phyloP scores from a whole-genome alignment of 2,113 vertebrate species.

The Eolophus roseicapilla region DNA sequence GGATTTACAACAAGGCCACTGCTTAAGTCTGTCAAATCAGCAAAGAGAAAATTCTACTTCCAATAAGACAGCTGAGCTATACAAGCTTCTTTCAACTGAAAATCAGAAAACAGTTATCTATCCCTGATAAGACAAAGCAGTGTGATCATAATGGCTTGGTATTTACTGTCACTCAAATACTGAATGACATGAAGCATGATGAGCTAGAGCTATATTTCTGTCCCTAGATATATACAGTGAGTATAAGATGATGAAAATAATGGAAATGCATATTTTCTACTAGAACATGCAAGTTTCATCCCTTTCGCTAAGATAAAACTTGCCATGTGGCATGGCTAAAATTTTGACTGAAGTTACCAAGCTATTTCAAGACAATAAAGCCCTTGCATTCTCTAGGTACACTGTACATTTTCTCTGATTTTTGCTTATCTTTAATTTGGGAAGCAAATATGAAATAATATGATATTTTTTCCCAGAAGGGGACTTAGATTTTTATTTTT shows the following conservation, averaged over 20 bases:
- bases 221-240: not conserved
- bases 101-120: not conserved
- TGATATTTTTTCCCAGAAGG: not conserved
- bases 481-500: not conserved
- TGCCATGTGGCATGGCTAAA: not conserved
- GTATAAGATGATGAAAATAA: slow-evolving; percentile 1
- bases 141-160: not conserved
- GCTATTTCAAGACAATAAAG: not conserved
- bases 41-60: not conserved
- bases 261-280: slow-evolving; percentile 13
- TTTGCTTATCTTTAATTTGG: not conserved
- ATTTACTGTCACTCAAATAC: not conserved
- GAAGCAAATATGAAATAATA: not conserved
- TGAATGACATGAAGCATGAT: not conserved
- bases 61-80: not conserved
- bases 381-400: not conserved
- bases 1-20: not conserved
- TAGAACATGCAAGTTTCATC: not conserved
- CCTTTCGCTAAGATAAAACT: not conserved
- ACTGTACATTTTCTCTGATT: not conserved
- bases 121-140: not conserved
- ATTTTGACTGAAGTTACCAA: not conserved
- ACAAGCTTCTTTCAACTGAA: not conserved
- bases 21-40: not conserved
- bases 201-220: not conserved